phyloP scores from a whole-genome alignment of 1,140 invertebrate species.

The Luehdorfia chinensis region DNA sequence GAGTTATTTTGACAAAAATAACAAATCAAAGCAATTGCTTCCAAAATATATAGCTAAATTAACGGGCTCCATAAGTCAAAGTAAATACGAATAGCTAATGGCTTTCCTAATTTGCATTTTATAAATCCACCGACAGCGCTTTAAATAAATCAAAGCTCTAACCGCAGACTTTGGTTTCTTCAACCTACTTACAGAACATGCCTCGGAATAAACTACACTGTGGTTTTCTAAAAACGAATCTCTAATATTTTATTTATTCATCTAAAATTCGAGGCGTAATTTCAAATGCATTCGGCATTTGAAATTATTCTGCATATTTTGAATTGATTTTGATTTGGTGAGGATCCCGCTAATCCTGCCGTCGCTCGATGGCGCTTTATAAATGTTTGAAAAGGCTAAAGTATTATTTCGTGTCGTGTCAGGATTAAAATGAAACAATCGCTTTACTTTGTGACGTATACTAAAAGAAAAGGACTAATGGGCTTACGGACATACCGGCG shows the following conservation, averaged over 20 bases:
- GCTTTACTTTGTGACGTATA: neutral
- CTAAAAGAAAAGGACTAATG: constrained; percentile 1
- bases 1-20: no score
- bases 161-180: constrained; percentile 10
- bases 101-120: constrained; percentile 18
- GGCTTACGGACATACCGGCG: neutral
- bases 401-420: constrained; percentile 6
- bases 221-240: no score
- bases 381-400: neutral
- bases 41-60: constrained; percentile 4
- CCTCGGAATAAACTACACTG: neutral
- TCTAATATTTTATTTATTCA: no score
- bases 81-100: constrained; percentile 17
- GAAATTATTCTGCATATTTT: no score
- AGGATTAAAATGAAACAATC: neutral
- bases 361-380: neutral
- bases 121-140: constrained; percentile 15
- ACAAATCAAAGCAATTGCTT: no score
- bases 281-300: no score
- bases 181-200: neutral
- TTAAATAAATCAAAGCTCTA: constrained; percentile 15
- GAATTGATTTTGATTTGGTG: no score
- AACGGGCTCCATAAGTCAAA: constrained; percentile 16
- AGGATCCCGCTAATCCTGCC: neutral
- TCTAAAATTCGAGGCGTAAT: no score